A percentile compares a stretch with the other conserved stretches of the same genome.
Conservation (phyloP, 2,113 vertebrate species). For the Rhinoptilus africanus region DNA sequence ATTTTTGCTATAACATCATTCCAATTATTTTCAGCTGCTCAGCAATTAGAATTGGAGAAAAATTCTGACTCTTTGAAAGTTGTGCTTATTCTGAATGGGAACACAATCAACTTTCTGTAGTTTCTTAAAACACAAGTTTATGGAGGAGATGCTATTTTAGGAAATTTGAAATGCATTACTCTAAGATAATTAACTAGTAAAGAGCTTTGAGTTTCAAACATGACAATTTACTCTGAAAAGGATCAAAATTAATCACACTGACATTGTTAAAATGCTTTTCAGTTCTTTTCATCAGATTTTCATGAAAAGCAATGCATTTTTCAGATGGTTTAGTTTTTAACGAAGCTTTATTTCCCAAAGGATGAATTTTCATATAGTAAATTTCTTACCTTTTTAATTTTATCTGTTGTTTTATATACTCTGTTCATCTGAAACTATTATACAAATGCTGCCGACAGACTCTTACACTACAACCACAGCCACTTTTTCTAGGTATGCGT, state of each 20-base stretch:
- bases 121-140: not conserved
- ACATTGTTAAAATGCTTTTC: not conserved
- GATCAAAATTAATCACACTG: not conserved
- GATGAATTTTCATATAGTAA: not conserved
- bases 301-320: not conserved
- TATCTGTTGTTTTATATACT: not conserved
- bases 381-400: not conserved
- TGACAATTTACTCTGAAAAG: not conserved
- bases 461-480: not conserved
- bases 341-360: not conserved
- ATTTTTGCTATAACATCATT: not conserved
- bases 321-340: not conserved
- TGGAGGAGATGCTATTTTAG: not conserved
- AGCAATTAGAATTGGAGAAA: not conserved
- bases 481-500: not conserved
- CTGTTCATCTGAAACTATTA: not conserved
- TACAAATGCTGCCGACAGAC: not conserved
- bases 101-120: not conserved
- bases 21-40: not conserved
- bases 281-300: not conserved
- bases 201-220: conserved; percentile 1
- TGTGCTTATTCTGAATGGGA: not conserved
- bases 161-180: not conserved
- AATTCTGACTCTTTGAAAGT: not conserved
- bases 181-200: not conserved